Percentiles rank a stretch among this genome's conserved stretches.
Conservation (phyloP, 2,113 vertebrate species). For the Scomber japonicus region DNA sequence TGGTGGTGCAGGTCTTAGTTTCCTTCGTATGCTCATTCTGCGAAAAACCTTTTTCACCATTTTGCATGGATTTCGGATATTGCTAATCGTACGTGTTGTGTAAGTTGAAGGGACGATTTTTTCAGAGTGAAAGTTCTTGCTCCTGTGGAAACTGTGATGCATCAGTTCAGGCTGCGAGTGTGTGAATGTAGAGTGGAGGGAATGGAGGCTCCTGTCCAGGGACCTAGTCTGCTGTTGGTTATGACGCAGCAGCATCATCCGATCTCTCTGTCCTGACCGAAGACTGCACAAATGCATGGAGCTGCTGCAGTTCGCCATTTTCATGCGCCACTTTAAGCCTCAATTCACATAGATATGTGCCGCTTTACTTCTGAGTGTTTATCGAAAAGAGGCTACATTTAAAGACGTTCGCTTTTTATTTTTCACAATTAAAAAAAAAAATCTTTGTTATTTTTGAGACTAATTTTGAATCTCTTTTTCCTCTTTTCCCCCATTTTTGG, state of each 20-base stretch:
- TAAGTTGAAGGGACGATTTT: slow-evolving; percentile 31
- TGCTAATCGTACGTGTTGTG: slow-evolving; percentile 10
- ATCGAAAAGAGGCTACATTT: background rate
- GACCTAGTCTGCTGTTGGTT: slow-evolving; percentile 73
- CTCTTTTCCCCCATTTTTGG: background rate
- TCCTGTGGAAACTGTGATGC: slow-evolving; percentile 58
- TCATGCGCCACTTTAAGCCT: slow-evolving; percentile 57
- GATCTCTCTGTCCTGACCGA: slow-evolving; percentile 66
- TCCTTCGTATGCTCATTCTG: slow-evolving; percentile 25
- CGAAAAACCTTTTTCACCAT: slow-evolving; percentile 40
- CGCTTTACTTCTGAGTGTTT: background rate
- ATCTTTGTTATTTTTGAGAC: no score
- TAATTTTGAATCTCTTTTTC: background rate
- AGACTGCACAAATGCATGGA: slow-evolving; percentile 63
- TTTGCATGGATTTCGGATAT: slow-evolving; percentile 9
- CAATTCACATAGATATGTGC: slow-evolving; percentile 11
- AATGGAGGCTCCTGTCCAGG: slow-evolving; percentile 71
- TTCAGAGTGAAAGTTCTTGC: slow-evolving; percentile 63
- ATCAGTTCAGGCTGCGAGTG: slow-evolving; percentile 53
- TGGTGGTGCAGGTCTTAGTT: slow-evolving; percentile 38
- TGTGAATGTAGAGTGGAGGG: slow-evolving; percentile 61
- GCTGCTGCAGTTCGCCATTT: slow-evolving; percentile 79
- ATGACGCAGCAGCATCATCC: slow-evolving; percentile 80
- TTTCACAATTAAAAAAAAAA: background rate
- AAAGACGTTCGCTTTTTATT: background rate